A percentile compares a stretch with the other conserved stretches of the same genome.
Conservation (phyloP, 2,797 vertebrate species). For the Oreortyx pictus region DNA sequence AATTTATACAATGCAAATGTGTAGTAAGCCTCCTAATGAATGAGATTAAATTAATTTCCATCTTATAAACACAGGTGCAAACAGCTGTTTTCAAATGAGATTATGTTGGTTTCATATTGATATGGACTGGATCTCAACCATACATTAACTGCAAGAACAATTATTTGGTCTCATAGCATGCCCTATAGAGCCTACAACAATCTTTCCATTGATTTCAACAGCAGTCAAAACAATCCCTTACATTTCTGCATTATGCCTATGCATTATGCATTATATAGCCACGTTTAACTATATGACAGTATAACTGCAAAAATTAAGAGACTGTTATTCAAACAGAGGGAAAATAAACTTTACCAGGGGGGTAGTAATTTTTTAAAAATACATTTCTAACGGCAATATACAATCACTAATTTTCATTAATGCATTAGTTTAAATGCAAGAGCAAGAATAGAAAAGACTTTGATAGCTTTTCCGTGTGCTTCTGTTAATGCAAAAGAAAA, state of each 20-base stretch:
- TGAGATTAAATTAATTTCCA: conserved; percentile 7
- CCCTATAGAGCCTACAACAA: background rate
- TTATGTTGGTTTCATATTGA: background rate
- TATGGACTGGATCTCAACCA: background rate
- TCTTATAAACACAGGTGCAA: conserved; percentile 27
- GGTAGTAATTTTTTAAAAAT: background rate
- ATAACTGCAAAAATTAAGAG: background rate
- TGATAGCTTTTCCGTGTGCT: conserved; percentile 46
- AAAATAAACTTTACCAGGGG: background rate
- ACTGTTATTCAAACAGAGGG: background rate
- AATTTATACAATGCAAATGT: background rate
- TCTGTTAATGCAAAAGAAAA: conserved; percentile 65
- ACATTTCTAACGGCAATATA: conserved; percentile 35
- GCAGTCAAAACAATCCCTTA: background rate
- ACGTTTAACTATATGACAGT: background rate
- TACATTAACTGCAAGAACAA: background rate
- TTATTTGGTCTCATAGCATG: background rate
- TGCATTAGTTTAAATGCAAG: conserved; percentile 29
- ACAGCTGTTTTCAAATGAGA: conserved; percentile 1
- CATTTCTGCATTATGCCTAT: background rate
- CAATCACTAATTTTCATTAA: conserved; percentile 50
- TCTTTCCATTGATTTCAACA: background rate
- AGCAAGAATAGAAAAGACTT: conserved; percentile 45
- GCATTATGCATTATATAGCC: background rate
- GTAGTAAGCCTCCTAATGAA: background rate